Percentiles rank a stretch among this genome's conserved stretches.
phyloP scores from a whole-genome alignment of 1,140 invertebrate species.

The Drosophila chauvacae region DNA sequence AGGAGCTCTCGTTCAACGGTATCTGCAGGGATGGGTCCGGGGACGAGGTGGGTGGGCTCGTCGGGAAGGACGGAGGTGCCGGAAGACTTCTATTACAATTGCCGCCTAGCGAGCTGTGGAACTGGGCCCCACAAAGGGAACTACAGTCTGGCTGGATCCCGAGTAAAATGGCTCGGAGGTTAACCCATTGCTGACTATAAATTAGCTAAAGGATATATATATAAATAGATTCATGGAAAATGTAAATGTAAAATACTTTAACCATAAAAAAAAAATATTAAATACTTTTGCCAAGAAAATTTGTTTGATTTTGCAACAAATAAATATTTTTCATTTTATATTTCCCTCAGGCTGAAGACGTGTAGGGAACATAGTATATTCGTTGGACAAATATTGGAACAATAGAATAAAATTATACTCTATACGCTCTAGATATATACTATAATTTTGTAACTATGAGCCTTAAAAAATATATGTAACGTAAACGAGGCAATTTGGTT shows the following conservation, averaged over 20 bases:
- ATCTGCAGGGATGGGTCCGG: neutral
- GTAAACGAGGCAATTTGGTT: too few species aligned
- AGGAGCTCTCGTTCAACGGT: slow-evolving; percentile 10
- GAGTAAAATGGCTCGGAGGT: neutral
- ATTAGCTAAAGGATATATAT: neutral
- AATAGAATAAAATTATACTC: too few species aligned
- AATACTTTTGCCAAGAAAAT: neutral
- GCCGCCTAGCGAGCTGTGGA: slow-evolving; percentile 9
- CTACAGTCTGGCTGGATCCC: neutral
- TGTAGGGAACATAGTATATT: neutral
- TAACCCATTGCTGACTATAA: slow-evolving; percentile 17
- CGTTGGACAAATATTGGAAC: neutral
- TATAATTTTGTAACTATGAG: too few species aligned
- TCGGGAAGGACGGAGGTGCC: slow-evolving; percentile 26
- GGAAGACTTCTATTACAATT: slow-evolving; percentile 47
- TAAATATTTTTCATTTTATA: neutral
- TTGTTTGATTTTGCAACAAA: neutral
- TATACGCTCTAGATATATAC: too few species aligned
- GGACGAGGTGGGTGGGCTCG: neutral
- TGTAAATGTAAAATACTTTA: neutral
- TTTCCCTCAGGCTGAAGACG: too few species aligned
- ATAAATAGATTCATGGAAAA: neutral
- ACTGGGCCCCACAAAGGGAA: neutral
- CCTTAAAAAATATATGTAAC: too few species aligned
- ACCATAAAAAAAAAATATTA: neutral